Base-by-base conservation (phyloP, 2,888 invertebrate species). In the Oscheius sp. region DNA sequence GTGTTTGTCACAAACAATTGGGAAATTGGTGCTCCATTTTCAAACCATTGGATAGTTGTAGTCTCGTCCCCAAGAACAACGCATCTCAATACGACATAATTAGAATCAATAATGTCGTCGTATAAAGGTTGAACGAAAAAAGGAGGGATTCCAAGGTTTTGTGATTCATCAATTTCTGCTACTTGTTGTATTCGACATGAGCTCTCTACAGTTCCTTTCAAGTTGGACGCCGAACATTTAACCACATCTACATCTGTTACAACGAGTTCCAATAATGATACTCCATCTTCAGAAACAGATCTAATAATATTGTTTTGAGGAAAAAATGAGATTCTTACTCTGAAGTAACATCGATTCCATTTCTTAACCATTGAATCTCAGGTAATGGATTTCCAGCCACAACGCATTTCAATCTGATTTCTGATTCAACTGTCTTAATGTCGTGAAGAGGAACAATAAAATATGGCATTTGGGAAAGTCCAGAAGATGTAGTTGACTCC, bases 11-110 rank as follows among this genome's bases (percentile, higher is more conserved):
- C 42, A 2, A 17, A 61, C 61, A 15, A 29, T 55, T 3, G 20
- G 5, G 55, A 5, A 25, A 33, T 55, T 15, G 61, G 48, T n/a
- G 12, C 10, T n/a, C 65, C 75, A 68, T 75, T 71, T 29, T 72
- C 72, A 15, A 57, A 39, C 82, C 79, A 81, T 73, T 75, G 82
- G 82, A 88, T 78, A 79, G 78, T 33, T 8, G 80, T 78, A 33
- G 78, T 72, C 3, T 88, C 88, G n/a, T 76, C 76, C 1, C 88
- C 88, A 1, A 78, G 69, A 12, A 88, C 81, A 25, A 80, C 76
- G 65, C 86, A 86, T 66, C 75, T 79, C 12, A 81, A 58, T 3
- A 70, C 67, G 0, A 78, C 61, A 29, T 70, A 66, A 15, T 69
- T 65, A 17, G 71, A 70, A 23, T 65, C 68, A 17, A 48, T 61